Conservation (phyloP, 2,797 vertebrate species). For the Enteromius mattozi region DNA sequence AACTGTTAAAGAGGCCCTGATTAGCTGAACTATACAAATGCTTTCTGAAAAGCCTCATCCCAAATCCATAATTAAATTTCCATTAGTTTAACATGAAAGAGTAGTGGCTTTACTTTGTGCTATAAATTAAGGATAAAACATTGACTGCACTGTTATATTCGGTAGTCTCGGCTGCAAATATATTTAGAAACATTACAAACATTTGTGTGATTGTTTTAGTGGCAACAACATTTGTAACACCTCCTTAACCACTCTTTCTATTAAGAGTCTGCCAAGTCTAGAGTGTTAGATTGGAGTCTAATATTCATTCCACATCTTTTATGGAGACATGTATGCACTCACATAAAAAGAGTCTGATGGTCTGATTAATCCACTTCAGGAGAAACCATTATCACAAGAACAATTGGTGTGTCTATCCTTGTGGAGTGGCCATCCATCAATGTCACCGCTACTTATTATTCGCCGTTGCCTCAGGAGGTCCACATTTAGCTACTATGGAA, state of each 20-base stretch:
- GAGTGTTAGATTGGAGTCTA: slow-evolving; percentile 49
- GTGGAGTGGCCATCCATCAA: slow-evolving; percentile 76
- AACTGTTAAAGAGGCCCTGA: slow-evolving; percentile 12
- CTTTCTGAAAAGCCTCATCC: slow-evolving; percentile 17
- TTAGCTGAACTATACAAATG: slow-evolving; percentile 13
- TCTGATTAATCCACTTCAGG: slow-evolving; percentile 75
- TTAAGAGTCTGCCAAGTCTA: slow-evolving; percentile 22
- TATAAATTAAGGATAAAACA: not conserved
- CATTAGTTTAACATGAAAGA: slow-evolving; percentile 25
- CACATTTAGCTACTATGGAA: slow-evolving; percentile 55
- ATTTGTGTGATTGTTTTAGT: slow-evolving; percentile 28
- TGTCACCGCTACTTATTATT: slow-evolving; percentile 75
- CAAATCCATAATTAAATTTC: slow-evolving; percentile 26
- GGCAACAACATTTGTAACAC: slow-evolving; percentile 39
- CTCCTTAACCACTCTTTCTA: slow-evolving; percentile 23
- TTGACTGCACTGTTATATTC: not conserved
- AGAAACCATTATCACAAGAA: slow-evolving; percentile 79
- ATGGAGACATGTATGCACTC: slow-evolving; percentile 53
- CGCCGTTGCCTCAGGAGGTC: slow-evolving; percentile 68
- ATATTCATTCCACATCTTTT: slow-evolving; percentile 59
- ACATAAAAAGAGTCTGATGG: slow-evolving; percentile 55
- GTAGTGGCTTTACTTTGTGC: not conserved
- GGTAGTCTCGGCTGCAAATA: not conserved
- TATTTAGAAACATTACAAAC: slow-evolving; percentile 35
- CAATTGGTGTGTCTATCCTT: slow-evolving; percentile 76